Base-by-base conservation (phyloP, 2,888 invertebrate species). In the Frankliniella fusca region DNA sequence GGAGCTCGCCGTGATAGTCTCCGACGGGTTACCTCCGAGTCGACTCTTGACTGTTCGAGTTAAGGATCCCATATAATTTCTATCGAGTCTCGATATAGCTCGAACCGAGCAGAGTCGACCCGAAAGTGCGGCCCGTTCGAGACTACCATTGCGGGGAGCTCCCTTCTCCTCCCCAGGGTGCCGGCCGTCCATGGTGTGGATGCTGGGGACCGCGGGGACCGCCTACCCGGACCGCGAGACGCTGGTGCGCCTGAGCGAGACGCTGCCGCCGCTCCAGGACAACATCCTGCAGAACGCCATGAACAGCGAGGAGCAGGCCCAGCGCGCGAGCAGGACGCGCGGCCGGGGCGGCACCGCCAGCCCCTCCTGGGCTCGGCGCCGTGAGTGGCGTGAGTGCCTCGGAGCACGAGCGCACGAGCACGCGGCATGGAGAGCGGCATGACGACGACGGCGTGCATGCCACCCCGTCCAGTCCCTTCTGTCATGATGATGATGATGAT, bases 141-240 rank as follows among this genome's bases (percentile, higher is more conserved):
- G n/a, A n/a, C n/a, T n/a, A n/a, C n/a, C n/a, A n/a, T n/a, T n/a
- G n/a, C n/a, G n/a, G n/a, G n/a, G n/a, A n/a, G n/a, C n/a, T n/a
- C n/a, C n/a, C n/a, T n/a, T n/a, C n/a, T 83, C 15, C 84, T 82
- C 87, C 88, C 38, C 87, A 94, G 94, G 92, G 85, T 95, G 95
- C 85, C 89, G 90, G 83, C 92, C 95, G 0, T 88, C 90, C 1
- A 94, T 94, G 84, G 90, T 94, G 83, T 95, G 94, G 94, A 89
- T 93, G 86, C 87, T 93, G 80, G 90, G 90, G 84, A 90, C 94
- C 7, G 93, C 93, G 85, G 94, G 94, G 11, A 84, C 84, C 27
- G 61, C 84, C 12, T 84, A 82, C 65, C 84, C 70, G 70, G 70
- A 76, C 70, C 94, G 7, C 93, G 94, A 85, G 94, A 94, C 12